Evolutionary conservation across 2,797 vertebrate species (phyloP).

Genomic region (Chloroceryle amazona): DNA sequence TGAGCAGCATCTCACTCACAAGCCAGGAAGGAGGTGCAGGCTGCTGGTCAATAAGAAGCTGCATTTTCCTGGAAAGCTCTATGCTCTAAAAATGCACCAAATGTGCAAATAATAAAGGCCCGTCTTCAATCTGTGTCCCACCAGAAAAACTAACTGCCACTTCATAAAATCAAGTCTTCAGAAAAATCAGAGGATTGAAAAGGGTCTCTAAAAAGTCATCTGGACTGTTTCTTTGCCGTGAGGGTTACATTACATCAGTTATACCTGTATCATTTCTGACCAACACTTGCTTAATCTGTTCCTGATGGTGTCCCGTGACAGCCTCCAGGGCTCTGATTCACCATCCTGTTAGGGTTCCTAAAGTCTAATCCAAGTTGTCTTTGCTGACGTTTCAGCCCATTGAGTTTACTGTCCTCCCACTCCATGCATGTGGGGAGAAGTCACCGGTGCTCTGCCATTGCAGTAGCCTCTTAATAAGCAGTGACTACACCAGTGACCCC

Average conservation of each 20-base stretch:
- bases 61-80: not conserved
- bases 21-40: not conserved
- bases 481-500: not conserved
- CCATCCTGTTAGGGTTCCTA: not conserved
- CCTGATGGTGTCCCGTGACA: not conserved
- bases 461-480: not conserved
- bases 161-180: not conserved
- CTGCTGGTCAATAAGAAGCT: not conserved
- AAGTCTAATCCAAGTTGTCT: not conserved
- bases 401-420: not conserved
- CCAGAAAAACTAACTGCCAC: not conserved
- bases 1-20: not conserved
- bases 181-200: not conserved
- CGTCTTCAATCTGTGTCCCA: rapidly evolving
- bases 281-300: not conserved
- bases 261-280: not conserved
- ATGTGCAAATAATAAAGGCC: not conserved
- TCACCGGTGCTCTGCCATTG: not conserved
- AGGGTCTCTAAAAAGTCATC: not conserved
- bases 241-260: not conserved
- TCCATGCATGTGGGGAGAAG: not conserved
- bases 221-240: not conserved
- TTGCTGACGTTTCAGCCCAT: not conserved
- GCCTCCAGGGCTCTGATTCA: not conserved
- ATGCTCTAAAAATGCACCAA: not conserved